phyloP scores from a whole-genome alignment of 2,888 invertebrate genomes.

The Acleris sparsana region DNA sequence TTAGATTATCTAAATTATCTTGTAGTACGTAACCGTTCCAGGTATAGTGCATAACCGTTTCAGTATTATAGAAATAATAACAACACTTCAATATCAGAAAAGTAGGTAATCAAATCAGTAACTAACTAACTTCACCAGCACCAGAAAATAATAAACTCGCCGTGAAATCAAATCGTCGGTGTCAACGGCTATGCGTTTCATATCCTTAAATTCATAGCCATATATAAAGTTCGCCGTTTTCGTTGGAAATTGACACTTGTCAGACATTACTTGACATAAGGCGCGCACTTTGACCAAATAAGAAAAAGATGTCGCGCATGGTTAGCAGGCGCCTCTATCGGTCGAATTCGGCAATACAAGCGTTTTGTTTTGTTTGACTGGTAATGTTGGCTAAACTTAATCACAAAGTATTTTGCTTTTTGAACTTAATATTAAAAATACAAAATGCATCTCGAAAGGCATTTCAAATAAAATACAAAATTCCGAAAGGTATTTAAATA shows the following conservation, averaged over 20 bases:
- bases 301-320: not conserved
- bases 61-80: not conserved
- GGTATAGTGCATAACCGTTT: not conserved
- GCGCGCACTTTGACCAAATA: constrained; percentile 1
- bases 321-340: constrained; percentile 16
- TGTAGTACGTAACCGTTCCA: no score
- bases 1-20: no score
- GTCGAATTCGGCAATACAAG: constrained; percentile 13
- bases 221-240: constrained; percentile 13
- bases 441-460: constrained; percentile 8
- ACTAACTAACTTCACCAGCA: not conserved
- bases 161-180: not conserved
- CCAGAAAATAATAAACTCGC: not conserved
- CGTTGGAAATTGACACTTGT: not conserved
- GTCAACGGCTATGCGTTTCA: not conserved
- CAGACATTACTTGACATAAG: not conserved
- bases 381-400: constrained; percentile 15
- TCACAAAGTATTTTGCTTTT: constrained; percentile 3
- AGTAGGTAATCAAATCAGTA: not conserved
- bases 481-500: not conserved
- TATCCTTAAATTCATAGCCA: no score
- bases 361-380: constrained; percentile 13
- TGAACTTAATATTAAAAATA: constrained; percentile 6
- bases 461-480: constrained; percentile 14
- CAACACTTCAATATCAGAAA: not conserved